These are phyloP conservation scores for Chrysemys picta DNA, from an alignment of 2,113 vertebrate species.

Conservation along the genomic window DNA sequence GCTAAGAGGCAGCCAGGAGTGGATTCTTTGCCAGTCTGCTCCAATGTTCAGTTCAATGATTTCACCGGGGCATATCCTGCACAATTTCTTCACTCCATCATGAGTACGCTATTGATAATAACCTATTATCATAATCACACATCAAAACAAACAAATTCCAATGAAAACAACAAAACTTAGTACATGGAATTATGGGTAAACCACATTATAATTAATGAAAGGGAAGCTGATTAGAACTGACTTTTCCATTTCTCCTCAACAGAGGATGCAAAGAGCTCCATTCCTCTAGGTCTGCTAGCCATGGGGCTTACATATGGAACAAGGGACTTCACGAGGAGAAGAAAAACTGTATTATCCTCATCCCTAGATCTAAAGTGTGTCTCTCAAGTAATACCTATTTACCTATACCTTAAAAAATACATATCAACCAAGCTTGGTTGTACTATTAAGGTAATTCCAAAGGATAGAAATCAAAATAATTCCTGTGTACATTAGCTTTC, in stretches of 20 bases:
- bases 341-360: not conserved
- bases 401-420: not conserved
- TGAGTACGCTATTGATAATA: not conserved
- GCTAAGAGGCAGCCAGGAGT: no score
- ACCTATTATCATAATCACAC: rapidly evolving
- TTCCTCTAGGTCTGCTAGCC: not conserved
- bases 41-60: not conserved
- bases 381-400: not conserved
- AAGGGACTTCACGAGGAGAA: not conserved
- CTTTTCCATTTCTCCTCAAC: conserved; percentile 15
- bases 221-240: not conserved
- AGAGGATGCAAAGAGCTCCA: conserved; percentile 51
- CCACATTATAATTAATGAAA: not conserved
- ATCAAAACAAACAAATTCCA: not conserved
- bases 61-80: rapidly evolving
- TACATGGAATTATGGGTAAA: not conserved
- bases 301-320: not conserved
- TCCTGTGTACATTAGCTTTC: not conserved
- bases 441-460: not conserved
- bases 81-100: not conserved
- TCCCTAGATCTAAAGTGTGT: not conserved
- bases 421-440: not conserved
- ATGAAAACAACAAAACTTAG: not conserved
- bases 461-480: not conserved
- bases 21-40: not conserved